Evolutionary conservation across 1,140 invertebrate species (phyloP).

Genomic region (Cotesia chilonis): DNA sequence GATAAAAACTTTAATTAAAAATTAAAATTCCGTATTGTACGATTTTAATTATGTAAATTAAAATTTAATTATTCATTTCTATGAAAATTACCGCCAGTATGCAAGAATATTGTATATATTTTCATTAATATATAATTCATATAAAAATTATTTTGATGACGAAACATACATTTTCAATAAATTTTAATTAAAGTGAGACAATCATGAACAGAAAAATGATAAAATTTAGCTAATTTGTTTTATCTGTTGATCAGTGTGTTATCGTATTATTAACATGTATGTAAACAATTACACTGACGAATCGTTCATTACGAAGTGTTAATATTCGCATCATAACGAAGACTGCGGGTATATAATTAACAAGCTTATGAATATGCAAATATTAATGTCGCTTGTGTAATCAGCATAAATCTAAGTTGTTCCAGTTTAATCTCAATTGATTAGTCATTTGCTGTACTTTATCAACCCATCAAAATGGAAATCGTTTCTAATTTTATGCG

Average conservation of each 20-base stretch:
- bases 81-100: too few species aligned
- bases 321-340: conserved; percentile 30
- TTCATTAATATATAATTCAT: too few species aligned
- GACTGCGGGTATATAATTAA: conserved; percentile 20
- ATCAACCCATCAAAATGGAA: neutral
- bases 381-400: conserved; percentile 3
- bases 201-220: neutral
- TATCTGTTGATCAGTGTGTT: neutral
- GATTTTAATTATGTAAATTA: too few species aligned
- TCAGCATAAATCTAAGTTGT: conserved; percentile 26
- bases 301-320: conserved; percentile 21
- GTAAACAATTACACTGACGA: conserved; percentile 22
- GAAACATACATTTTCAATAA: too few species aligned
- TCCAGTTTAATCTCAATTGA: conserved; percentile 19
- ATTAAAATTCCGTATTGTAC: too few species aligned
- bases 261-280: conserved; percentile 6
- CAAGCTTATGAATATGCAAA: conserved; percentile 28
- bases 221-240: neutral
- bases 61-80: too few species aligned
- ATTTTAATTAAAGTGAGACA: too few species aligned
- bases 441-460: conserved; percentile 9
- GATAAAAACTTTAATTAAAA: too few species aligned
- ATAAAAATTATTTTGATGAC: too few species aligned
- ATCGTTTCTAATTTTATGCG: conserved; percentile 15
- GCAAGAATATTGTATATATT: too few species aligned